Evolutionary conservation across 2,797 vertebrate species (phyloP), one percentile per base, ranked within the genome.

Genomic region (Labeo calbasu): DNA sequence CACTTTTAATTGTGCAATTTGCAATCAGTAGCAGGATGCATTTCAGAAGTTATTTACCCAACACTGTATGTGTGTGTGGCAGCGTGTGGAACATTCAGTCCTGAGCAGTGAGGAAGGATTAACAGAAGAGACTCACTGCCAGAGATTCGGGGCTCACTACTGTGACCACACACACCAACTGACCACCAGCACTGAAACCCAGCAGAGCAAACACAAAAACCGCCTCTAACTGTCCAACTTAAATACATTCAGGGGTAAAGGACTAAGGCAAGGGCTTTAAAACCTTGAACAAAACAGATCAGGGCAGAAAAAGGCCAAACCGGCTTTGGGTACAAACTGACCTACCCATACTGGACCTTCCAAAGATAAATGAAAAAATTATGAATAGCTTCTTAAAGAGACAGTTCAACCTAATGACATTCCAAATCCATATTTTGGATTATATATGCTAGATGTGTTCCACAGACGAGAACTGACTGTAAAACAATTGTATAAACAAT

Each of bases 81-180:
- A 88, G 83, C 12, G 21, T 63, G 86, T 70, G 82, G 75, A 84
- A 80, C 75, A 83, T 85, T 85, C 80, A 53, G 61, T 83, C 59
- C 40, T 32, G 57, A 61, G 51, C 72, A 53, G 83, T 77, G 80
- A 84, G 51, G 59, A 79, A 81, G 86, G 86, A 86, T 89, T 89
- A 87, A 77, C 70, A 70, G 78, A 84, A 84, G 73, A 81, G 48
- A 87, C n/a, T 50, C 43, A 21, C 61, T 84, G 84, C 88, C 85
- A 88, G 70, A 85, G 63, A 85, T 76, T 80, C 43, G 21, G 53
- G 68, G 69, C 61, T 84, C 61, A 63, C 66, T 72, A 76, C 77
- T 83, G 83, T 76, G 78, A 84, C 83, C 75, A 77, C 79, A 86
- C 79, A 82, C 68, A 86, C 55, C 69, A 59, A 71, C 40, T 71